These are phyloP conservation scores for Nothobranchius kuhntae DNA, from an alignment of 2,113 vertebrate species.

Conservation along the genomic window DNA sequence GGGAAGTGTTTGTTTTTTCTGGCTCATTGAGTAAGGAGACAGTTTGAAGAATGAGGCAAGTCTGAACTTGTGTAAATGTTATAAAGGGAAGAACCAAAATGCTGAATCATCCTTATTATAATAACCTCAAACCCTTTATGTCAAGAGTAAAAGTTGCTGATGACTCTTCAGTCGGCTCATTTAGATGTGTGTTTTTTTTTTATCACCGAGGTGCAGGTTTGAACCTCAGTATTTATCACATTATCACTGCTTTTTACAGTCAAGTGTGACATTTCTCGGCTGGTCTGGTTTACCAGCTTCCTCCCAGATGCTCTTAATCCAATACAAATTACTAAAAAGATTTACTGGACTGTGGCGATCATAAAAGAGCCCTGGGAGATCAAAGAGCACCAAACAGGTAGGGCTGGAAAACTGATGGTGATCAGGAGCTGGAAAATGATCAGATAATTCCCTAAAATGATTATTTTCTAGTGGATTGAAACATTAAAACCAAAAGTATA, in stretches of 20 bases:
- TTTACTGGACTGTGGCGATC: slow-evolving; percentile 10
- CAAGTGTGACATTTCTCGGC: slow-evolving; percentile 52
- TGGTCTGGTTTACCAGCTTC: slow-evolving; percentile 21
- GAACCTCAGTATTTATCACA: slow-evolving; percentile 12
- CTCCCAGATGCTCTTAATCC: slow-evolving; percentile 5
- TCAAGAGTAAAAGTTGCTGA: neutral
- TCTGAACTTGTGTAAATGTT: slow-evolving; percentile 14
- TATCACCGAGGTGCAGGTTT: neutral
- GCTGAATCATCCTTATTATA: neutral
- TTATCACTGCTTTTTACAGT: slow-evolving; percentile 48
- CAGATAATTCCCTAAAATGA: too few species aligned
- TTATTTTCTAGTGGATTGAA: too few species aligned
- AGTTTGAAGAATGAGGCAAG: slow-evolving; percentile 34
- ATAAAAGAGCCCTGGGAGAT: slow-evolving; percentile 23
- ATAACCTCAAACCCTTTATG: neutral
- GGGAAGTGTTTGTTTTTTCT: neutral
- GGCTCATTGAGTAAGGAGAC: slow-evolving; percentile 5
- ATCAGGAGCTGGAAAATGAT: too few species aligned
- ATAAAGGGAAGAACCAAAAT: slow-evolving; percentile 5
- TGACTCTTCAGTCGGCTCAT: too few species aligned
- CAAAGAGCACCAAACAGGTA: neutral
- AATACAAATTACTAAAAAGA: neutral
- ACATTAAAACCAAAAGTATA: neutral
- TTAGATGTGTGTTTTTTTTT: neutral
- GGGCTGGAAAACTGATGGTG: too few species aligned